phyloP scores from a whole-genome alignment of 2,797 vertebrate genomes.

The Odontamblyopus lacepedii region DNA sequence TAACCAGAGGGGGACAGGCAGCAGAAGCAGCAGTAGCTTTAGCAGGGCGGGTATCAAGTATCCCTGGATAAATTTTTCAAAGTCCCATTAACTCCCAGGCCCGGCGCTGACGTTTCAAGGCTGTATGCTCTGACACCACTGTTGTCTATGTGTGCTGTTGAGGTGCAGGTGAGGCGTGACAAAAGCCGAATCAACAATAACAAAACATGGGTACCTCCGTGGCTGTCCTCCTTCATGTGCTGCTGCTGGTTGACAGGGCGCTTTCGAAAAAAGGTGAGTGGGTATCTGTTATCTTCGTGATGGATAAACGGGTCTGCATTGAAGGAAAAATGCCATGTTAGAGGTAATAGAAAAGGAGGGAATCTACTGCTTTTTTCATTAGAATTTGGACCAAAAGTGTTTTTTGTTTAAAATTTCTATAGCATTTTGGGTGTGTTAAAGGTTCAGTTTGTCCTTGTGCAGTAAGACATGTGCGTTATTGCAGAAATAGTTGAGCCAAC shows the following conservation, averaged over 20 bases:
- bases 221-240: constrained; percentile 71
- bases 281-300: constrained; percentile 67
- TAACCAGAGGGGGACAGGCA: constrained; percentile 70
- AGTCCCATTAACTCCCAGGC: constrained; percentile 78
- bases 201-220: constrained; percentile 61
- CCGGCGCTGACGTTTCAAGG: constrained; percentile 67
- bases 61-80: constrained; percentile 91
- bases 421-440: neutral
- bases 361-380: neutral
- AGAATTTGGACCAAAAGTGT: no score
- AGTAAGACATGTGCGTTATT: neutral
- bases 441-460: neutral
- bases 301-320: constrained; percentile 27
- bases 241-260: constrained; percentile 73
- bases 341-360: neutral
- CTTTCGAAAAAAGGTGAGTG: constrained; percentile 89
- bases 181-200: constrained; percentile 65
- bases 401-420: neutral
- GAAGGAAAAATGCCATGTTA: constrained; percentile 35
- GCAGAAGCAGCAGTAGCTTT: constrained; percentile 65
- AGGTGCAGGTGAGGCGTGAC: constrained; percentile 56
- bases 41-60: constrained; percentile 76
- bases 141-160: constrained; percentile 37
- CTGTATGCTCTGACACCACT: constrained; percentile 55
- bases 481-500: neutral